Percentiles rank a stretch among this genome's conserved stretches.
Evolutionary conservation across 2,113 vertebrate species (phyloP).

Genomic region (Ceratotherium simum): DNA sequence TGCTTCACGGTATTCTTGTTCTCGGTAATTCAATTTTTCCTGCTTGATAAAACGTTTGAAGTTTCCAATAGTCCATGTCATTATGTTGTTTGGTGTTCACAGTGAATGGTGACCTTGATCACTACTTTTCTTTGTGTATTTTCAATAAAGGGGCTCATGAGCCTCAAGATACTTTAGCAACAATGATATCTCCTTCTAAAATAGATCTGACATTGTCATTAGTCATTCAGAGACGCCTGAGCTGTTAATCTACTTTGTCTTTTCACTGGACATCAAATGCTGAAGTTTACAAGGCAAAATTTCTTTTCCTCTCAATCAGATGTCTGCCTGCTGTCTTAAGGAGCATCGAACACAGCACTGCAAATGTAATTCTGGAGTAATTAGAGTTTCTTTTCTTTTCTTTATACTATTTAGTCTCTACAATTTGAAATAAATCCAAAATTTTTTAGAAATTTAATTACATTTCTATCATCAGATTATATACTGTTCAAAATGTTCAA

Average conservation of each 20-base stretch:
- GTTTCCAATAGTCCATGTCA: constrained; percentile 60
- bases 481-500: neutral
- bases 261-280: constrained; percentile 63
- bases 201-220: constrained; percentile 63
- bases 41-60: constrained; percentile 69
- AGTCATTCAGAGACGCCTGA: constrained; percentile 43
- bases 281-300: constrained; percentile 51
- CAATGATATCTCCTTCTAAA: constrained; percentile 62
- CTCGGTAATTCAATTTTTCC: constrained; percentile 73
- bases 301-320: neutral
- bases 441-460: constrained; percentile 2
- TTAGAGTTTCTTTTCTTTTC: neutral
- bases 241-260: constrained; percentile 58
- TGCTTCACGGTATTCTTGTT: constrained; percentile 11
- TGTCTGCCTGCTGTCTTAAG: neutral
- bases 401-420: neutral
- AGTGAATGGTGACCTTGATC: constrained; percentile 57
- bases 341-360: neutral
- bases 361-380: constrained; percentile 12
- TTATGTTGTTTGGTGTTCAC: constrained; percentile 62
- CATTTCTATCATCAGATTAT: neutral
- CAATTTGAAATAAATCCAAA: neutral
- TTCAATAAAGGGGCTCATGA: constrained; percentile 52
- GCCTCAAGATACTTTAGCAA: constrained; percentile 60
- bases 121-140: constrained; percentile 59